These are phyloP conservation scores for Nematolebias whitei DNA, from an alignment of 2,113 vertebrate genomes.

Conservation along the genomic window DNA sequence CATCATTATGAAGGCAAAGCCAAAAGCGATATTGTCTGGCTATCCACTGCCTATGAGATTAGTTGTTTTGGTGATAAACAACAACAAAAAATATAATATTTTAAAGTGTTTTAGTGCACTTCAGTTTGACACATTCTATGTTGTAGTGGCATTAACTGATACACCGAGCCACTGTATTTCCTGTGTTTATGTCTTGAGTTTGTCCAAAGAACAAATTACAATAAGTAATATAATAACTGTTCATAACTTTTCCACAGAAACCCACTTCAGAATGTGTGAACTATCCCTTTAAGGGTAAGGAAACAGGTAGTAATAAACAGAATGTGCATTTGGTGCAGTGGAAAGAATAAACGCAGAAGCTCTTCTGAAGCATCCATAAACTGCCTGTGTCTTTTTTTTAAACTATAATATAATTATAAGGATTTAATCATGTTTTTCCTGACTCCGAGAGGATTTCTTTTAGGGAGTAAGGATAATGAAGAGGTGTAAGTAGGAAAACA, in stretches of 20 bases:
- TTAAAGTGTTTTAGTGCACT: too few species aligned
- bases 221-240: neutral
- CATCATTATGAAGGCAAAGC: too few species aligned
- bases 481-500: slow-evolving; percentile 49
- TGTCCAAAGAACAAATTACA: neutral
- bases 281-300: slow-evolving; percentile 13
- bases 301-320: slow-evolving; percentile 47
- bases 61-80: too few species aligned
- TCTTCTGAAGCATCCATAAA: slow-evolving; percentile 65
- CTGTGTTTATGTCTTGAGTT: neutral
- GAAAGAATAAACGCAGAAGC: slow-evolving; percentile 75
- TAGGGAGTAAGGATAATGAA: slow-evolving; percentile 35
- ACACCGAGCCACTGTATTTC: too few species aligned
- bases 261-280: neutral
- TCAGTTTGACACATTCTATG: too few species aligned
- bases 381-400: slow-evolving; percentile 53
- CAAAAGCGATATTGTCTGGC: too few species aligned
- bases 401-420: slow-evolving; percentile 3
- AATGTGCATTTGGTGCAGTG: slow-evolving; percentile 75
- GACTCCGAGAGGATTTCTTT: slow-evolving; percentile 14
- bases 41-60: too few species aligned
- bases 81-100: too few species aligned
- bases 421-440: slow-evolving; percentile 33
- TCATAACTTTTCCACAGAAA: neutral
- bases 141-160: too few species aligned